Evolutionary conservation across 2,113 vertebrate species (phyloP), one percentile per base, ranked within the genome.

Genomic region (Sebastes fasciatus): DNA sequence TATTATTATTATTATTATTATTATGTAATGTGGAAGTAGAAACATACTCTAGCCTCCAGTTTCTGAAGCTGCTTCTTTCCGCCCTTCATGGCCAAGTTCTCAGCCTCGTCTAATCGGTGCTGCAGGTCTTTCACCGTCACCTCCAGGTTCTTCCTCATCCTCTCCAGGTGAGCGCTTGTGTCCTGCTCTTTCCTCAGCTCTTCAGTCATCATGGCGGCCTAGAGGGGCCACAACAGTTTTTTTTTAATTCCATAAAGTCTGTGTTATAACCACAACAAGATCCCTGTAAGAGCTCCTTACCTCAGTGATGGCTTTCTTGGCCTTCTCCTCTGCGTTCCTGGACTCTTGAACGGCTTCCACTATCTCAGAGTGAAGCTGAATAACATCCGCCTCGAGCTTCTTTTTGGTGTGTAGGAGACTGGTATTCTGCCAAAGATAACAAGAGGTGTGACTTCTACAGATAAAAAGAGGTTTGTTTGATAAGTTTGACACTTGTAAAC

Each of bases 11-110:
- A 40, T 9, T 62, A 21, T 26, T 51, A 5, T 14, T 9, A 58
- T 46, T 58, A 16, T 48, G 16, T 6, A 60, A 46, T 5, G 3
- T 48, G 16, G 1, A 13, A n/a, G 4, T 12, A 46, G 42, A 14
- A 7, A 45, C 55, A 0, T 21, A 93, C 93, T 55, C 90, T 79
- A 0, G 85, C n/a, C 57, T 97, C 96, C 73, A 97, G 91, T 45
- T 97, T 96, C 90, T 95, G 95, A 40, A 96, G 90, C 68, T 96
- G 95, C 52, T 96, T 96, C 93, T 96, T 96, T 13, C 96, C 96
- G 0, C 96, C 95, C 84, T 96, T 96, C 89, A 97, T 91, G 12
- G 95, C 96, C 86, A 96, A 40, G 82, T 94, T 96, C 63, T 97
- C 96, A 0, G 96, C 95, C 84, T 97, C 95, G 0, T 97, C 83